A percentile compares a stretch with the other conserved stretches of the same genome.
These are phyloP conservation scores for Zeus faber DNA, from an alignment of 2,113 vertebrate species.

Conservation along the genomic window DNA sequence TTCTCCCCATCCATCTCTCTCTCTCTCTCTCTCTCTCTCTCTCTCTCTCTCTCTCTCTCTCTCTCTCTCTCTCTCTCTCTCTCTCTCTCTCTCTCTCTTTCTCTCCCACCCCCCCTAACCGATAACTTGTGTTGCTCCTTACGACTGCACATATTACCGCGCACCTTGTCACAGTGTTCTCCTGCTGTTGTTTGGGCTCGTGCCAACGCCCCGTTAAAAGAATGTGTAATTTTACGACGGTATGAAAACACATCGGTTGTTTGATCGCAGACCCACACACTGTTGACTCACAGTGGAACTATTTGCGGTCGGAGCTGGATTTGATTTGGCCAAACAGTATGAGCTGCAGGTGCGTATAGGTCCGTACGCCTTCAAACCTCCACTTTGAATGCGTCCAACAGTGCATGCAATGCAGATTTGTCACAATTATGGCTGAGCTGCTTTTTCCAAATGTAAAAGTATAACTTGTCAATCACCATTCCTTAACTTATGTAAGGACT, in stretches of 20 bases:
- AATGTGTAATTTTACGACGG: conserved; percentile 52
- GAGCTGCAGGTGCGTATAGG: conserved; percentile 33
- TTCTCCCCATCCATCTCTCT: not conserved
- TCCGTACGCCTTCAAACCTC: not conserved
- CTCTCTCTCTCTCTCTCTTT: conserved; percentile 7
- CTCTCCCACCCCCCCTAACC: not conserved
- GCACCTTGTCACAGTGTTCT: conserved; percentile 19
- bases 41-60: no score
- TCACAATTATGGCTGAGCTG: no score
- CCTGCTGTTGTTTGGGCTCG: conserved; percentile 20
- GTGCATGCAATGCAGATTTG: no score
- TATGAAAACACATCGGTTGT: conserved; percentile 49
- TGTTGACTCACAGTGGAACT: conserved; percentile 50
- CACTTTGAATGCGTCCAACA: no score
- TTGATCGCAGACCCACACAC: conserved; percentile 34
- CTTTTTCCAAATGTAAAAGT: no score
- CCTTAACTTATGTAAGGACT: no score
- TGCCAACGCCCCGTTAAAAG: conserved; percentile 39
- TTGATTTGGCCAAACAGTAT: conserved; percentile 50
- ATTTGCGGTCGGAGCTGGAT: conserved; percentile 60
- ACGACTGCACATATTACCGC: conserved; percentile 14
- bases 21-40: no score
- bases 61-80: not conserved
- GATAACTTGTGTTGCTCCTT: conserved; percentile 19
- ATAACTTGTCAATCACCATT: no score